Evolutionary conservation across 2,113 vertebrate genomes (phyloP), one percentile per base, ranked within the genome.

Genomic region (Agapornis roseicollis): DNA sequence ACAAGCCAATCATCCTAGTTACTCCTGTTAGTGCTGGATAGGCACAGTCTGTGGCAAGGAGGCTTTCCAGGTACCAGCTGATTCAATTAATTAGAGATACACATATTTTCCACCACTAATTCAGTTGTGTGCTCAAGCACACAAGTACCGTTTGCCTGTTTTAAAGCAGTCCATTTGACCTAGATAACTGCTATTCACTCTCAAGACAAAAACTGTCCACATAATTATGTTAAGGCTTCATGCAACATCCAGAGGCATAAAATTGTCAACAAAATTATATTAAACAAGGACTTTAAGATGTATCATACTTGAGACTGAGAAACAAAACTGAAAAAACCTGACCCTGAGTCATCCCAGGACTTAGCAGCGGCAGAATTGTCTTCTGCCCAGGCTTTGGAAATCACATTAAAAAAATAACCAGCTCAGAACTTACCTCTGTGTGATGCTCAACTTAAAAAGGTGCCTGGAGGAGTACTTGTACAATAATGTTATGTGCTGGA

Each of bases 371-470:
- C 84, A 65, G 2, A 61, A 61, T 3, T 68, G 10, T 31, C 85
- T 80, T 84, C 53, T 81, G 74, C 37, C 42, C 16, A 37, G 52
- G 50, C 44, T 84, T 76, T 83, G 68, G 80, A 96, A 89, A 72
- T 85, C 27, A 72, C 33, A 81, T 78, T 66, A 70, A 14, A 69
- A 79, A 92, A 94, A 11, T 15, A 83, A 52, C 13, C 41, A 72
- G 35, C 65, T 92, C 41, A 82, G 52, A 80, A 95, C 94, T 96
- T 94, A 96, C 93, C 95, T 96, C 68, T 91, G 0, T 47, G 64
- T 74, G 91, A 80, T 60, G 58, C 84, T 83, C 88, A 63, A 70
- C 63, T 85, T 89, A 88, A 76, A 91, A 85, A 90, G 89, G 76
- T 63, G 83, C 58, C 58, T 94, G 55, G 77, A 89, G 81, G 85